Conservation (phyloP, 2,888 invertebrate genomes). For the Spicauda simplicius region DNA sequence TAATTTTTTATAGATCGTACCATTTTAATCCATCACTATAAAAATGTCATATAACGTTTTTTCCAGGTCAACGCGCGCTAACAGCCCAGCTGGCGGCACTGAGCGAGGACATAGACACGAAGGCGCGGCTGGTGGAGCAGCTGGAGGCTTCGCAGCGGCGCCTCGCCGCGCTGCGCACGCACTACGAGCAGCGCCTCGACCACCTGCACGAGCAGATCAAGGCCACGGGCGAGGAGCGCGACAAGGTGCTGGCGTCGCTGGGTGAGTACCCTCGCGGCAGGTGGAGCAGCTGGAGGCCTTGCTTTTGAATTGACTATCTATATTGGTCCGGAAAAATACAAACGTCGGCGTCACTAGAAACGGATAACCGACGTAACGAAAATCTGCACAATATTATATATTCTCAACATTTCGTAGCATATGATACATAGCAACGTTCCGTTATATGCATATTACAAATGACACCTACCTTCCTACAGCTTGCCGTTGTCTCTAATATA, state of each 20-base stretch:
- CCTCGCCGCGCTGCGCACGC: constrained; percentile 92
- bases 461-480: too few relatives aligned
- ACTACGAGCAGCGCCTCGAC: constrained; percentile 96
- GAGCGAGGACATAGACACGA: constrained; percentile 97
- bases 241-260: constrained; percentile 91
- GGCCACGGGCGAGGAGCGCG: constrained; percentile 95
- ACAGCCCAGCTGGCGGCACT: constrained; percentile 94
- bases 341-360: too few relatives aligned
- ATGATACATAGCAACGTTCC: too few relatives aligned
- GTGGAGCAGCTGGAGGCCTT: too few relatives aligned
- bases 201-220: constrained; percentile 93
- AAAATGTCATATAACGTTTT: not conserved
- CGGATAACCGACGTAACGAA: too few relatives aligned
- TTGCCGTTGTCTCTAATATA: not conserved
- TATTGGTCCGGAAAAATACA: too few relatives aligned
- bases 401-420: too few relatives aligned
- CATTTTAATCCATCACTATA: too few relatives aligned
- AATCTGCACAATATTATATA: too few relatives aligned
- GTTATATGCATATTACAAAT: too few relatives aligned
- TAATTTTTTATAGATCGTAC: too few relatives aligned
- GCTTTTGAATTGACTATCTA: too few relatives aligned
- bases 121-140: constrained; percentile 97
- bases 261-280: constrained; percentile 64
- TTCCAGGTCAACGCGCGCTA: constrained; percentile 80
- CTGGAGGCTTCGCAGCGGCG: constrained; percentile 95